Conservation (phyloP, 2,113 vertebrate species). For the Cyanoramphus novaezelandiae region DNA sequence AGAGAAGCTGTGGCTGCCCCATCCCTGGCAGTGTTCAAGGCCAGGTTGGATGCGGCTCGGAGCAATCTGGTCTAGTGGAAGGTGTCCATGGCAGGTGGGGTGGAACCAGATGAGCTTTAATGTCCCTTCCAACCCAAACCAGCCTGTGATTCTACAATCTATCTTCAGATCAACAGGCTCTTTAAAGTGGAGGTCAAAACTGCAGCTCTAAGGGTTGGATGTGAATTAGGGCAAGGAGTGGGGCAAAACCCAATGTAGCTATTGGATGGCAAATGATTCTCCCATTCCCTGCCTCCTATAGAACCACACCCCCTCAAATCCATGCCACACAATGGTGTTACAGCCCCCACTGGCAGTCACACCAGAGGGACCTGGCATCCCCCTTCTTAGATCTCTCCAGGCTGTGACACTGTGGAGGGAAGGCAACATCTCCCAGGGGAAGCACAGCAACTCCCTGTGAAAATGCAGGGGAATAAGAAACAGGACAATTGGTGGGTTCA, state of each 20-base stretch:
- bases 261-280: neutral
- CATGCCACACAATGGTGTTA: fast-evolving
- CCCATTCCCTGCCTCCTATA: neutral
- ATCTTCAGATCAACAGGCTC: neutral
- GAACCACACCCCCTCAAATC: neutral
- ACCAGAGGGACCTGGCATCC: neutral
- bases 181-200: neutral
- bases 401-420: neutral
- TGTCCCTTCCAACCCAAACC: neutral
- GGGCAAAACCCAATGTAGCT: neutral
- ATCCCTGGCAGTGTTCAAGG: neutral
- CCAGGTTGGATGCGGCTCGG: neutral
- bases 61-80: neutral
- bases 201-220: neutral
- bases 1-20: neutral
- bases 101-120: neutral
- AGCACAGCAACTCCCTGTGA: neutral
- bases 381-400: neutral
- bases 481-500: neutral
- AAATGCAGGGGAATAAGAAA: neutral
- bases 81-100: neutral
- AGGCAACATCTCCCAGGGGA: neutral
- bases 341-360: neutral
- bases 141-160: neutral
- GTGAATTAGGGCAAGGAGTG: neutral